These are phyloP conservation scores for Parapsyche elsis DNA, from an alignment of 1,140 invertebrate genomes.

Conservation along the genomic window DNA sequence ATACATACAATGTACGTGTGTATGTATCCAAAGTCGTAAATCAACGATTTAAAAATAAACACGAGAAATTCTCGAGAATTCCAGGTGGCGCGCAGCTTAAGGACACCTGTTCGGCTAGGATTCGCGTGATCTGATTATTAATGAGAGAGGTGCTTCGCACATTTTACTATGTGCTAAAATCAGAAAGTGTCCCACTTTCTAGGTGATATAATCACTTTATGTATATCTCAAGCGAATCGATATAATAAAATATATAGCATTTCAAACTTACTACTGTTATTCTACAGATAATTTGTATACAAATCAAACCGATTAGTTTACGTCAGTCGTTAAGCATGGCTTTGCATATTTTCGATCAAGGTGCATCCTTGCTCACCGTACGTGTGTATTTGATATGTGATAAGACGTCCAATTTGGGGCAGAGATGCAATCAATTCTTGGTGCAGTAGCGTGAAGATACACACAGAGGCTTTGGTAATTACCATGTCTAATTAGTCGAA, in stretches of 20 bases:
- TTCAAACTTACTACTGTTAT: too few species aligned
- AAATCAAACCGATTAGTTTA: too few species aligned
- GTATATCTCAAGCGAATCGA: too few species aligned
- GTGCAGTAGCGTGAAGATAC: not conserved
- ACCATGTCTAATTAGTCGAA: slow-evolving; percentile 31
- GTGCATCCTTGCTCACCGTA: too few species aligned
- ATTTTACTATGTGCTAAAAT: not conserved
- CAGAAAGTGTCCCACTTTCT: too few species aligned
- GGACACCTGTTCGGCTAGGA: slow-evolving; percentile 38
- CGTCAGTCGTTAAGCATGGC: too few species aligned
- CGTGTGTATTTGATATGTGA: too few species aligned
- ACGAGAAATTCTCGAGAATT: not conserved
- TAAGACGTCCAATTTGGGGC: not conserved
- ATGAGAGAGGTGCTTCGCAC: slow-evolving; percentile 8
- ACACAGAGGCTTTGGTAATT: slow-evolving; percentile 14
- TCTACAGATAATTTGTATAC: too few species aligned
- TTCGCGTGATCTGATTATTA: slow-evolving; percentile 48
- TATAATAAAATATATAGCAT: too few species aligned
- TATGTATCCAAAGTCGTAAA: not conserved
- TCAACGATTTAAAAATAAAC: slow-evolving; percentile 32
- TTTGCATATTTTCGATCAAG: too few species aligned
- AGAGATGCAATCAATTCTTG: slow-evolving; percentile 7
- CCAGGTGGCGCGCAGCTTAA: not conserved
- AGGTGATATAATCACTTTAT: too few species aligned
- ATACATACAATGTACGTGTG: not conserved